A percentile compares a stretch with the other conserved stretches of the same genome.
Evolutionary conservation across 1,140 invertebrate genomes (phyloP).

Genomic region (Drosophila ercepeae): DNA sequence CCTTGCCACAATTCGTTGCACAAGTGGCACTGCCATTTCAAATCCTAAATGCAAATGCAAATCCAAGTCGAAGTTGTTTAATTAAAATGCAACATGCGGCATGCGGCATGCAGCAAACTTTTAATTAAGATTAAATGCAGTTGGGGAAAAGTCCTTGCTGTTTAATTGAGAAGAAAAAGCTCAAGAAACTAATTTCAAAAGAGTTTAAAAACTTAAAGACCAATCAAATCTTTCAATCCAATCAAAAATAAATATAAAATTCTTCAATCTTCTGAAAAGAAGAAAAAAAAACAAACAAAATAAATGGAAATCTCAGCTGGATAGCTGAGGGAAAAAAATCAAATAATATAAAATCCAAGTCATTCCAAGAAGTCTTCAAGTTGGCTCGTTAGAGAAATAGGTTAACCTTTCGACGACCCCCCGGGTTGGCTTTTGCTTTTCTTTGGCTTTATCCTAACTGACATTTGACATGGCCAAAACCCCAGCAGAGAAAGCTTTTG

Average conservation of each 20-base stretch:
- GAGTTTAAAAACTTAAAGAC: not conserved
- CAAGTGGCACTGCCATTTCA: constrained; percentile 14
- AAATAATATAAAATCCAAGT: constrained; percentile 1
- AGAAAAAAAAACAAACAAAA: no score
- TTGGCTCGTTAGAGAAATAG: constrained; percentile 22
- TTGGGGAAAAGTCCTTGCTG: not conserved
- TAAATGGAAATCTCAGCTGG: not conserved
- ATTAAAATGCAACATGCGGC: constrained; percentile 28
- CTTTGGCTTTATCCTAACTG: constrained; percentile 25
- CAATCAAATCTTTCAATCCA: not conserved
- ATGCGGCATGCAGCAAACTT: constrained; percentile 17
- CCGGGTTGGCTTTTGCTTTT: constrained; percentile 12
- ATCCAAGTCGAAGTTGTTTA: constrained; percentile 40
- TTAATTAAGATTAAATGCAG: constrained; percentile 39
- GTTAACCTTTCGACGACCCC: constrained; percentile 5
- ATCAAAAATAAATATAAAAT: not conserved
- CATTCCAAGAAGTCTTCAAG: constrained; percentile 1
- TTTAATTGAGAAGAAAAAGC: constrained; percentile 6
- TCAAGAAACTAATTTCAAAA: not conserved
- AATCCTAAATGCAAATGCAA: constrained; percentile 9
- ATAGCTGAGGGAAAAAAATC: not conserved
- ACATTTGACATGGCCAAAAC: constrained; percentile 39
- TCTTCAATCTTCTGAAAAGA: no score
- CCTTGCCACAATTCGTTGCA: constrained; percentile 39
- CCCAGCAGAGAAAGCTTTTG: constrained; percentile 21